phyloP scores from a whole-genome alignment of 35 echinoderm and acorn worm species.

The Lytechinus pictus region DNA sequence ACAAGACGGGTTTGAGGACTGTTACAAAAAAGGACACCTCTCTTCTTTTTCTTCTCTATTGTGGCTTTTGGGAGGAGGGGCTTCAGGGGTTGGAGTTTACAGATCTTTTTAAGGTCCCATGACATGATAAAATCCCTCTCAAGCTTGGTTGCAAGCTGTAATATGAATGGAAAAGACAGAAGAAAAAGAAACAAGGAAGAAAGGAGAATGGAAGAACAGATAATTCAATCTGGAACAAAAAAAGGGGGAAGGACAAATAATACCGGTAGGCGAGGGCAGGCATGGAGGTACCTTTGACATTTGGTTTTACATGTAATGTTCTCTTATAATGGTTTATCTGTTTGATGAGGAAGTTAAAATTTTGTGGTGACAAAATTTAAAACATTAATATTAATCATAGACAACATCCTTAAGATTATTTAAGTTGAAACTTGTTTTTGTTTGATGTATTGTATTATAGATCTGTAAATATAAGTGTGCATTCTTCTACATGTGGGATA shows the following conservation, averaged over 20 bases:
- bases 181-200: background rate
- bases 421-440: too few species aligned
- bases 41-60: background rate
- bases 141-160: background rate
- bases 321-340: too few species aligned
- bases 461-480: background rate
- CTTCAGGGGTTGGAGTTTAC: background rate
- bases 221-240: background rate
- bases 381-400: too few species aligned
- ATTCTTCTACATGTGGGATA: background rate
- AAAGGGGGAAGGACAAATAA: background rate
- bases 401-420: too few species aligned
- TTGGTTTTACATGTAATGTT: too few species aligned
- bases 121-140: background rate
- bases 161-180: background rate
- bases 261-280: too few species aligned
- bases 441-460: background rate
- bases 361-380: too few species aligned
- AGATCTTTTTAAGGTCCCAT: background rate
- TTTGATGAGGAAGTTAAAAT: too few species aligned
- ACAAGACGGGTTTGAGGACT: background rate
- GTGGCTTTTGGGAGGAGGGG: background rate
- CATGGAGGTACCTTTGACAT: too few species aligned
- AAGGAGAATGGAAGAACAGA: background rate
- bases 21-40: background rate